A percentile compares a stretch with the other conserved stretches of the same genome.
These are phyloP conservation scores for Euwallacea similis DNA, from an alignment of 1,140 invertebrate species.

Conservation along the genomic window DNA sequence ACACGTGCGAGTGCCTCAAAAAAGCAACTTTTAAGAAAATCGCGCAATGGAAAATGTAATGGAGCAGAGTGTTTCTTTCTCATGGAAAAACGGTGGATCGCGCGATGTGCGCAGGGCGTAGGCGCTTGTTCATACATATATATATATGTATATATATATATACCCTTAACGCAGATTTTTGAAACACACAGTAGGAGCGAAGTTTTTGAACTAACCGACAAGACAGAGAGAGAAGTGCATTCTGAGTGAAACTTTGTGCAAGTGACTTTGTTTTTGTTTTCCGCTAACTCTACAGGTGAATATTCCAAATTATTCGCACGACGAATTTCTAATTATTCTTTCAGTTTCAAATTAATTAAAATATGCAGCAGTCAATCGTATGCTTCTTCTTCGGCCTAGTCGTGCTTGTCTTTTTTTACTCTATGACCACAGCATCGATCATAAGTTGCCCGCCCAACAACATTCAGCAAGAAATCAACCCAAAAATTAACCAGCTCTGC, in stretches of 20 bases:
- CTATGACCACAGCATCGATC: constrained; percentile 41
- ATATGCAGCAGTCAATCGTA: constrained; percentile 24
- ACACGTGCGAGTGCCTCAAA: too few species aligned
- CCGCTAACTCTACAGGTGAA: not conserved
- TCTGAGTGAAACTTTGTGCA: constrained; percentile 9
- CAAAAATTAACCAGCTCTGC: constrained; percentile 48
- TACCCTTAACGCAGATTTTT: constrained; percentile 29
- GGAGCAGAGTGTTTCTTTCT: too few species aligned
- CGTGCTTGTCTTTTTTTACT: constrained; percentile 28
- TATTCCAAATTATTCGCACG: not conserved
- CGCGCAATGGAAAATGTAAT: too few species aligned
- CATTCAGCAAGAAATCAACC: constrained; percentile 40
- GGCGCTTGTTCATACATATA: constrained; percentile 16
- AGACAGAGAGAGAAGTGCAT: constrained; percentile 7
- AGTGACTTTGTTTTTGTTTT: constrained; percentile 14
- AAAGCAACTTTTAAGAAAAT: too few species aligned
- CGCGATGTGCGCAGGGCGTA: constrained; percentile 17
- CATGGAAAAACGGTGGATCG: too few species aligned
- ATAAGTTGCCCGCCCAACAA: constrained; percentile 47
- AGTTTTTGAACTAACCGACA: too few species aligned
- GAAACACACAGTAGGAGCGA: constrained; percentile 19
- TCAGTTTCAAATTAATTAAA: constrained; percentile 5
- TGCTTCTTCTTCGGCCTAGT: constrained; percentile 24
- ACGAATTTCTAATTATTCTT: not conserved
- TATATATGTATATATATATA: constrained; percentile 6